Evolutionary conservation across 2,888 invertebrate species (phyloP).

Genomic region (Drosophila setosimentum): DNA sequence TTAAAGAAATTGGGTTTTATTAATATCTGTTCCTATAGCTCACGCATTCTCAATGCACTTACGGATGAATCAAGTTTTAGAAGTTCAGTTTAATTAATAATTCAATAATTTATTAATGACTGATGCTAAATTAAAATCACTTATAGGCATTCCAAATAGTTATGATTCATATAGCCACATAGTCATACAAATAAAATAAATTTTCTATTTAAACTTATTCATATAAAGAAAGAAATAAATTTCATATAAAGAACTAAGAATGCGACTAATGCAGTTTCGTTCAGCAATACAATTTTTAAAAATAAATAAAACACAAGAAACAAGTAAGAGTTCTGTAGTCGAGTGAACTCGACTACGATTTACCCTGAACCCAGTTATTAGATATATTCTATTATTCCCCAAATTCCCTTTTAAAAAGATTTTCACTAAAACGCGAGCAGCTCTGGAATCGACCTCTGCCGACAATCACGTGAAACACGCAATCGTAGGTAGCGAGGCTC

Average conservation of each 20-base stretch:
- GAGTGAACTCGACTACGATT: too few relatives aligned
- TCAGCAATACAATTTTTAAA: slow-evolving; percentile 1
- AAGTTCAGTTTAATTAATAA: neutral
- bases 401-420: too few relatives aligned
- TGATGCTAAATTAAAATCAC: neutral
- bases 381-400: too few relatives aligned
- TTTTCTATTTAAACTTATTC: neutral
- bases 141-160: neutral
- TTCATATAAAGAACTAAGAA: neutral
- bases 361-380: too few relatives aligned
- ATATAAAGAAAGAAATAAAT: neutral
- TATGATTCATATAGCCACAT: neutral
- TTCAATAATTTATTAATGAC: neutral
- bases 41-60: neutral
- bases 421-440: too few relatives aligned
- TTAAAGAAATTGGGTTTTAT: neutral
- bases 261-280: slow-evolving; percentile 11
- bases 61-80: neutral
- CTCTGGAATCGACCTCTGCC: too few relatives aligned
- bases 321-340: too few relatives aligned
- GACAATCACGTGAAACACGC: too few relatives aligned
- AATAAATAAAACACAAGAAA: slow-evolving; percentile 5
- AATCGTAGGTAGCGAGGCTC: too few relatives aligned
- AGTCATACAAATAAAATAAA: neutral
- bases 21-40: too few relatives aligned